These are phyloP conservation scores for Temnothorax ravouxi DNA, from an alignment of 2,888 invertebrate species.

Conservation along the genomic window DNA sequence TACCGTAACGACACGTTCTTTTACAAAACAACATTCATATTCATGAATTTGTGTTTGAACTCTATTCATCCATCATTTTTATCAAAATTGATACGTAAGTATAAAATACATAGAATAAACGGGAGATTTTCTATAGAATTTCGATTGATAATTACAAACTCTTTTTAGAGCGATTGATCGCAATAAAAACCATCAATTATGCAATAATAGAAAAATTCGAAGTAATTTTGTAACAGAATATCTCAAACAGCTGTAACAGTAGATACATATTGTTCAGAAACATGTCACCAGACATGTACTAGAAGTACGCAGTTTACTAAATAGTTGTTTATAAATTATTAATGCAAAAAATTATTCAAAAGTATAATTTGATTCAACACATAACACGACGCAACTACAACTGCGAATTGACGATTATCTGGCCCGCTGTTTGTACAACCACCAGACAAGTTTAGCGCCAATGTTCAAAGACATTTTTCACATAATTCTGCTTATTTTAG, in stretches of 20 bases:
- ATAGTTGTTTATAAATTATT: background rate
- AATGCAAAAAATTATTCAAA: background rate
- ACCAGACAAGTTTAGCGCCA: conserved; percentile 30
- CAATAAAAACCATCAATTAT: background rate
- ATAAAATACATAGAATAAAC: conserved; percentile 15
- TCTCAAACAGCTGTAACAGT: background rate
- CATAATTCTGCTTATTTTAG: conserved; percentile 38
- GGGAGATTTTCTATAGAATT: background rate
- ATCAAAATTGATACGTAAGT: conserved; percentile 20
- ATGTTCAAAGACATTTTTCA: conserved; percentile 28
- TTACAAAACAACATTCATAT: conserved; percentile 50
- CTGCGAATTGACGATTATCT: conserved; percentile 28
- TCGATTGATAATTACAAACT: background rate
- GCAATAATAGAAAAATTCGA: background rate
- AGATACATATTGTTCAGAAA: conserved; percentile 1
- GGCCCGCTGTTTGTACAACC: conserved; percentile 38
- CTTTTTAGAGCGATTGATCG: background rate
- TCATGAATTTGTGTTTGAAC: conserved; percentile 60
- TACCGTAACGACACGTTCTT: conserved; percentile 17
- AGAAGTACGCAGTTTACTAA: background rate
- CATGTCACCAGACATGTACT: background rate
- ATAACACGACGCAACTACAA: conserved; percentile 14
- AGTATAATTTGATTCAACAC: background rate
- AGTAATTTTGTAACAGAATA: background rate
- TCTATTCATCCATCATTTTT: conserved; percentile 45